phyloP scores from a whole-genome alignment of 2,888 invertebrate species.

The Lathronympha strigana region DNA sequence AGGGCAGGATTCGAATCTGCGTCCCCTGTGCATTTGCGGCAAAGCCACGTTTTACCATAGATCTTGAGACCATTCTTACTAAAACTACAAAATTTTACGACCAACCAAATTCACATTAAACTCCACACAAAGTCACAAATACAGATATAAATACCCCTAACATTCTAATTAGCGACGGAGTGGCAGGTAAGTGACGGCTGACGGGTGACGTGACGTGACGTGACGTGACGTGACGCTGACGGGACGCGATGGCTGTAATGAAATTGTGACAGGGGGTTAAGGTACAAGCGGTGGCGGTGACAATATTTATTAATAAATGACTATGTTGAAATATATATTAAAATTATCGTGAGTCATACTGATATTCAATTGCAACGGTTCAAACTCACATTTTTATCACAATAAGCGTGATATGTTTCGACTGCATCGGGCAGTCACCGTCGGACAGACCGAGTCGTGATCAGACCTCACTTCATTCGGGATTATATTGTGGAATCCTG shows the following conservation, averaged over 20 bases:
- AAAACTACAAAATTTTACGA: not conserved
- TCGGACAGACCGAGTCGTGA: no score
- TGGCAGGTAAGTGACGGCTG: constrained; percentile 72
- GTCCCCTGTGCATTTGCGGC: no score
- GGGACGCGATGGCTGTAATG: constrained; percentile 65
- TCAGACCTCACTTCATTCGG: no score
- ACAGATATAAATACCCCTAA: constrained; percentile 43
- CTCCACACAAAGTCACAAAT: not conserved
- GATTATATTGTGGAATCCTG: no score
- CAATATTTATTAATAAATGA: not conserved
- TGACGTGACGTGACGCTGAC: constrained; percentile 54
- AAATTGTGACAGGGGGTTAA: constrained; percentile 72
- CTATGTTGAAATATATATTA: no score
- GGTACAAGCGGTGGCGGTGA: constrained; percentile 21
- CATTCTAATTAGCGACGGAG: constrained; percentile 76
- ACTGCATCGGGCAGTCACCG: no score
- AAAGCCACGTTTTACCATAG: no score
- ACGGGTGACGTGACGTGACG: constrained; percentile 51
- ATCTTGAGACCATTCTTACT: not conserved
- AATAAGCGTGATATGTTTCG: no score
- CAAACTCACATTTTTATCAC: no score
- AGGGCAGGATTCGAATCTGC: no score
- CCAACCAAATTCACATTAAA: not conserved
- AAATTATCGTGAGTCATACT: no score
- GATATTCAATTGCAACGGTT: no score